Evolutionary conservation across 2,888 invertebrate genomes (phyloP).

Genomic region (Amorpha juglandis): DNA sequence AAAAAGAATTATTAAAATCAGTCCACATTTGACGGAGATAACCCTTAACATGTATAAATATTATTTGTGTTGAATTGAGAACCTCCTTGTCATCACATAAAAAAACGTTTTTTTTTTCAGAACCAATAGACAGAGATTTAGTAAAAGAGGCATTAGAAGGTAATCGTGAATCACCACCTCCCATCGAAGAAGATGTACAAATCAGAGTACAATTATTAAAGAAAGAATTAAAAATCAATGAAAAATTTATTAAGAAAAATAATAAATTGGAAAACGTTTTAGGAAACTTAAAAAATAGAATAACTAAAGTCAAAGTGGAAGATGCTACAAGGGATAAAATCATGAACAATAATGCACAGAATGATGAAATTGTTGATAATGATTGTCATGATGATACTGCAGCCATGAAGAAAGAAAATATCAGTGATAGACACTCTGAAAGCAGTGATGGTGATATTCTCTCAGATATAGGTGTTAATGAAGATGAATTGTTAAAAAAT

Average conservation of each 20-base stretch:
- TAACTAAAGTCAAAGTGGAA: not conserved
- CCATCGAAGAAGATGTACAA: constrained; percentile 4
- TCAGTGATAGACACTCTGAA: constrained; percentile 39
- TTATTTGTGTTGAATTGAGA: too few relatives aligned
- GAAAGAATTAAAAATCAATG: constrained; percentile 36
- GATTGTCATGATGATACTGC: not conserved
- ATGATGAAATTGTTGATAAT: constrained; percentile 1
- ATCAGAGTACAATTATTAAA: not conserved
- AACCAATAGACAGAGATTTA: constrained; percentile 42
- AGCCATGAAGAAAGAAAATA: constrained; percentile 23
- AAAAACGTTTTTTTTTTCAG: constrained; percentile 48
- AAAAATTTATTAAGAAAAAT: constrained; percentile 56
- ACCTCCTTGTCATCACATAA: too few relatives aligned
- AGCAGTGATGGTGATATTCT: constrained; percentile 45
- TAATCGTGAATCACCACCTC: not conserved
- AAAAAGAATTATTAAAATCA: too few relatives aligned
- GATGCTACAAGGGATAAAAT: constrained; percentile 15
- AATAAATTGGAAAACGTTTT: constrained; percentile 61
- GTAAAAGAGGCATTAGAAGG: constrained; percentile 19
- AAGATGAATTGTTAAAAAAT: constrained; percentile 55
- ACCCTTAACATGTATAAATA: too few relatives aligned
- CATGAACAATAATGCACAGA: not conserved
- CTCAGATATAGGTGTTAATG: constrained; percentile 49
- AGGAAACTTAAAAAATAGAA: constrained; percentile 56
- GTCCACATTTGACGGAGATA: too few relatives aligned